phyloP scores from a whole-genome alignment of 2,113 vertebrate species.

The Morphnarchus princeps region DNA sequence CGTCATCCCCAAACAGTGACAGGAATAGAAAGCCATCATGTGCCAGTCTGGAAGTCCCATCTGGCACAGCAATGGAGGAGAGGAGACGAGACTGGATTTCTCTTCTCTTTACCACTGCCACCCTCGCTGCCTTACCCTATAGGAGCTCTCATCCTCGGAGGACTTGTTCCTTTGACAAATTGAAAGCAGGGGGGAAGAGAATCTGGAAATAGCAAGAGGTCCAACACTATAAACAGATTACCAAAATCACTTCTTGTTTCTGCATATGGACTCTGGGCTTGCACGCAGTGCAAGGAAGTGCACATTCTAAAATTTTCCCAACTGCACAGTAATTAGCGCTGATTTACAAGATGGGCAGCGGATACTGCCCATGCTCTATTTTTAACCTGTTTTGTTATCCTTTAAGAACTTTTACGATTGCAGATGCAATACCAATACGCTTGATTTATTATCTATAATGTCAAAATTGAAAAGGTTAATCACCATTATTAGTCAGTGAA shows the following conservation, averaged over 20 bases:
- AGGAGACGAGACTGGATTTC: neutral
- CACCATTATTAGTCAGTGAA: slow-evolving; percentile 35
- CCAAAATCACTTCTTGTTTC: neutral
- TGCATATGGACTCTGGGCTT: neutral
- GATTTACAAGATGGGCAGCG: neutral
- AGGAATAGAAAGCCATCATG: neutral
- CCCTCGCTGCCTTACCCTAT: neutral
- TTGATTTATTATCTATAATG: slow-evolving; percentile 52
- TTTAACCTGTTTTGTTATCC: neutral
- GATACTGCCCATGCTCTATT: neutral
- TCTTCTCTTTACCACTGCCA: neutral
- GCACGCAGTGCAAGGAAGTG: neutral
- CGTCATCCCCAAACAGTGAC: neutral
- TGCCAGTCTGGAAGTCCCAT: neutral
- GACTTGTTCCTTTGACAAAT: neutral
- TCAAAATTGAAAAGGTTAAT: slow-evolving; percentile 66
- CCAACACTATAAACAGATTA: neutral
- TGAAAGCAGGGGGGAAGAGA: neutral
- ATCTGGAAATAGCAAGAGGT: neutral
- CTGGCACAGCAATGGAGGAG: neutral
- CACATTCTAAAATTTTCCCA: neutral
- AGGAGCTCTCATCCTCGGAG: neutral
- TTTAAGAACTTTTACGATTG: neutral
- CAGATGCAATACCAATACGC: neutral
- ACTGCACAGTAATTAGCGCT: neutral